Evolutionary conservation across 1,140 invertebrate species (phyloP).

Genomic region (Pseudomyrmex cubaensis): DNA sequence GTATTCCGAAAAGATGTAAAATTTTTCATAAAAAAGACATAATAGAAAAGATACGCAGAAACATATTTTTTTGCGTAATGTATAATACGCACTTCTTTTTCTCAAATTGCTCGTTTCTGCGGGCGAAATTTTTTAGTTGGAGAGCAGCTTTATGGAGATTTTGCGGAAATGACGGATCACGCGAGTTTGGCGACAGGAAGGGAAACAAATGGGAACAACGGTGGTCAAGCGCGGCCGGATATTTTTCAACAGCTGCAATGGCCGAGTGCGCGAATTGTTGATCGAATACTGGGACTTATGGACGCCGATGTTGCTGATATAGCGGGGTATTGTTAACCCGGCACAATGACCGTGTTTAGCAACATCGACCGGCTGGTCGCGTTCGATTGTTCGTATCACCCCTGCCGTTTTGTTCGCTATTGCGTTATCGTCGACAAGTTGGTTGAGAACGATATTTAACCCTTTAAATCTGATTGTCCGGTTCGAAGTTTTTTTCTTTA

Average conservation of each 20-base stretch:
- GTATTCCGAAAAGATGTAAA: too few relatives aligned
- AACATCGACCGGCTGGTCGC: conserved; percentile 70
- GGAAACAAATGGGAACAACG: conserved; percentile 50
- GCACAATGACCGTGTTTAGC: conserved; percentile 80
- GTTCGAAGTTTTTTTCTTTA: not conserved
- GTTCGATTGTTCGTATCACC: conserved; percentile 76
- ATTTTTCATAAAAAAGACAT: not conserved
- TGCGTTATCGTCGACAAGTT: conserved; percentile 69
- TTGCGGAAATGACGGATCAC: conserved; percentile 20
- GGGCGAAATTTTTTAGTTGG: not conserved
- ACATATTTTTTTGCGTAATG: too few relatives aligned
- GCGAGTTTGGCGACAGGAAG: conserved; percentile 51
- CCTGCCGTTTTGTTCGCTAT: conserved; percentile 40
- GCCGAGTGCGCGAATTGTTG: conserved; percentile 73
- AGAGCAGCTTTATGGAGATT: not conserved
- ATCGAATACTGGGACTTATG: conserved; percentile 67
- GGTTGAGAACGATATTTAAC: conserved; percentile 45
- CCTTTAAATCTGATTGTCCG: conserved; percentile 30
- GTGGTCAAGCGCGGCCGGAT: conserved; percentile 68
- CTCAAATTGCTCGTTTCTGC: too few relatives aligned
- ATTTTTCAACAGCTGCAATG: conserved; percentile 76
- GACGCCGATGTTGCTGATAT: conserved; percentile 74
- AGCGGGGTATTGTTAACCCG: conserved; percentile 78
- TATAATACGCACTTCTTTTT: too few relatives aligned
- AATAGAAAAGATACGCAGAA: not conserved